Evolutionary conservation across 30 jellyfish, hydroid and myxozoan genomes (phyloP).

Genomic region (Aurelia sp.): DNA sequence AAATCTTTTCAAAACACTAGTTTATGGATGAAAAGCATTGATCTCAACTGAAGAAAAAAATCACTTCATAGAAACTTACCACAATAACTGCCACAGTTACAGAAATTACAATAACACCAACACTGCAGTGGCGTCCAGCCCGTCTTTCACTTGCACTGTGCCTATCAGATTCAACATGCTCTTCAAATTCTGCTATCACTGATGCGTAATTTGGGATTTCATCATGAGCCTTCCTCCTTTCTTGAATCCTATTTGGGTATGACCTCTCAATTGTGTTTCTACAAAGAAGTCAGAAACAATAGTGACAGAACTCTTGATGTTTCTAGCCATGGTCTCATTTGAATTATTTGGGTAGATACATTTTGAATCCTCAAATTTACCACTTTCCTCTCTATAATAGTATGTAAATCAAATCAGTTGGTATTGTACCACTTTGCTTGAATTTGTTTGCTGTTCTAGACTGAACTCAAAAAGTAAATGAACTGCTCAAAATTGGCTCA

Average conservation of each 20-base stretch:
- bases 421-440: too few species aligned
- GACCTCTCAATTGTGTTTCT: constrained; percentile 79
- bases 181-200: constrained; percentile 60
- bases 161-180: constrained; percentile 44
- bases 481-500: too few species aligned
- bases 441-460: too few species aligned
- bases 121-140: constrained; percentile 18
- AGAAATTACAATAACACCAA: constrained; percentile 51
- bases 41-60: neutral
- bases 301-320: too few species aligned
- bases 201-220: constrained; percentile 39
- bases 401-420: too few species aligned
- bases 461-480: too few species aligned
- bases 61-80: constrained; percentile 53
- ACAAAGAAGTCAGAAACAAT: neutral
- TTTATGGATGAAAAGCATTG: too few species aligned
- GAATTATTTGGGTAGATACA: too few species aligned
- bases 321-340: too few species aligned
- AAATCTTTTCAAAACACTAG: too few species aligned
- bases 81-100: constrained; percentile 69
- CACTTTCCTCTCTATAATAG: too few species aligned
- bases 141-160: constrained; percentile 23
- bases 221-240: constrained; percentile 24
- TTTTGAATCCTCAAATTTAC: too few species aligned
- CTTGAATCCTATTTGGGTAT: constrained; percentile 55